These are phyloP conservation scores for Hirtodrosophila duncani DNA, from an alignment of 2,888 invertebrate genomes.

Conservation along the genomic window DNA sequence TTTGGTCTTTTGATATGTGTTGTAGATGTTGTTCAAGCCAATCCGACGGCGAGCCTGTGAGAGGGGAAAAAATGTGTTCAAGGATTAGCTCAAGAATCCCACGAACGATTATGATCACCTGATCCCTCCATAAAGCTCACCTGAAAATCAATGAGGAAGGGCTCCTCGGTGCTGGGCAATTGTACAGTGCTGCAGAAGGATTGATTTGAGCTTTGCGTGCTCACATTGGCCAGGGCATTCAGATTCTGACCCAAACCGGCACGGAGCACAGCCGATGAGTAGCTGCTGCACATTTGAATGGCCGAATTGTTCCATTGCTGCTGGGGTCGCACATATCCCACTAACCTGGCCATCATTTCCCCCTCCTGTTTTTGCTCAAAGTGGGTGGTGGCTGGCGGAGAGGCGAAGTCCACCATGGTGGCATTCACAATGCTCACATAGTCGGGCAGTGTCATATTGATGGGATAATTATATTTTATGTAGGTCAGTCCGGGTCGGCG, in stretches of 20 bases:
- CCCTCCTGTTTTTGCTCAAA: conserved; percentile 85
- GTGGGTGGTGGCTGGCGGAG: conserved; percentile 84
- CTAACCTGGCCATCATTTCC: conserved; percentile 86
- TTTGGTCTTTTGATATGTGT: conserved; percentile 85
- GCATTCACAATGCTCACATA: conserved; percentile 91
- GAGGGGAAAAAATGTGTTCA: too few relatives aligned
- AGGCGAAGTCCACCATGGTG: conserved; percentile 88
- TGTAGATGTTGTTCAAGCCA: conserved; percentile 79
- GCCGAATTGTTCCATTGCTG: conserved; percentile 87
- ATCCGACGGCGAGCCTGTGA: conserved; percentile 81
- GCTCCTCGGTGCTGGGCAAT: conserved; percentile 83
- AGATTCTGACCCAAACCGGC: conserved; percentile 79
- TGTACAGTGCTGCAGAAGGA: conserved; percentile 84
- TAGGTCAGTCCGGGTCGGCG: conserved; percentile 93
- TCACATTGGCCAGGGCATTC: conserved; percentile 79
- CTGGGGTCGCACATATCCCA: conserved; percentile 91
- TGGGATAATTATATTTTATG: conserved; percentile 91
- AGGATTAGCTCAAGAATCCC: too few relatives aligned
- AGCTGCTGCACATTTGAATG: conserved; percentile 88
- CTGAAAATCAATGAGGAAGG: conserved; percentile 84
- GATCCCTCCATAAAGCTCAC: too few relatives aligned
- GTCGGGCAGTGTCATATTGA: conserved; percentile 93
- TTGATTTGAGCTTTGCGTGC: conserved; percentile 84
- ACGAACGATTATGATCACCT: neutral
- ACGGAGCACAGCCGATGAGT: conserved; percentile 84